Evolutionary conservation across 2,113 vertebrate species (phyloP), one percentile per base, ranked within the genome.

Genomic region (Malurus elegans): DNA sequence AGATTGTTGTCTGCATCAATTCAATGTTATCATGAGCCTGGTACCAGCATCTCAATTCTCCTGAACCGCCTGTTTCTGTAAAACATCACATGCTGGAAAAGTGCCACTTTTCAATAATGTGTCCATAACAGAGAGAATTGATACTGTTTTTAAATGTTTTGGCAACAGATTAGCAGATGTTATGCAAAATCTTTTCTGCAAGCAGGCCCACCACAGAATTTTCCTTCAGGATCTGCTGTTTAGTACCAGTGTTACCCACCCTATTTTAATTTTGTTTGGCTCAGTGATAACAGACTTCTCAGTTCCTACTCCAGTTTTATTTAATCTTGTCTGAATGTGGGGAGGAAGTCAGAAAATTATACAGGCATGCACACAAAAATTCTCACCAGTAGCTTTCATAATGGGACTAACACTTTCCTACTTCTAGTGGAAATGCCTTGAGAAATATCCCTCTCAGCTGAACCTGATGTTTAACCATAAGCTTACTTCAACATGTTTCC

Each of bases 21-120:
- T 56, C 71, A 86, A 1, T 7, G 23, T 11, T 40, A 44, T 16
- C 50, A 20, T 14, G 7, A 79, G 17, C 34, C 53, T 54, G 42
- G 40, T 40, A 76, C 8, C 32, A 80, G 31, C 18, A 54, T 25
- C 71, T 69, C 23, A 69, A 58, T 24, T 21, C 20, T 38, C 42
- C 51, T 54, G 26, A 66, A 34, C 44, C 4, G 2, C 13, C 29
- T 56, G 10, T 38, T 92, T 75, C 44, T 92, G 31, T 36, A 86
- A 42, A 95, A 70, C 2, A 9, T 28, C 36, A 36, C 23, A 18
- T 3, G 5, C 26, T 73, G 19, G 36, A 57, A 57, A 79, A 1
- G 2, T 40, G 25, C 12, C 47, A 50, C 28, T 76, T 36, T 62
- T 65, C 50, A 58, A 18, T 25, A 79, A 66, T 0, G 0, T 40